Evolutionary conservation across 2,113 vertebrate genomes (phyloP), one percentile per base, ranked within the genome.

Genomic region (Vombatus ursinus): DNA sequence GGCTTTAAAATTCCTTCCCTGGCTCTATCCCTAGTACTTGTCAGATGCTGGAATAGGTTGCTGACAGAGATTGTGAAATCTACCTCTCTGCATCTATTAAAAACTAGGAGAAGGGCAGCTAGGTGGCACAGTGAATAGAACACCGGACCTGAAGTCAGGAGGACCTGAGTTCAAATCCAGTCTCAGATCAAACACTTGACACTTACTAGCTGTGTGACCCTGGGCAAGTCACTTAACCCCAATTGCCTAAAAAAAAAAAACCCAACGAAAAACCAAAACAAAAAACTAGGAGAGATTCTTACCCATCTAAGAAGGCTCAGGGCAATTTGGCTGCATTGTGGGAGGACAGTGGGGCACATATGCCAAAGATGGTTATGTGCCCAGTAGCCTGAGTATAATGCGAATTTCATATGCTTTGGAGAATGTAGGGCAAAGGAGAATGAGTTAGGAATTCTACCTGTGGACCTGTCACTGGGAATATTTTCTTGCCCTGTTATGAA

Each of bases 71-170:
- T n/a, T 28, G 11, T 26, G 28, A 12, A 77, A 77, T 26, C 90
- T 93, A 48, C 57, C 31, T 94, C 68, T 96, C 91, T 61, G 54
- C 25, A 96, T 47, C n/a, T 77, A 26, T 44, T 47, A 90, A 22
- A 25, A 26, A 47, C 28, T 50, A 96, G 44, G 24, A 92, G 47
- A 0, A n/a, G n/a, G n/a, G n/a, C n/a, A n/a, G n/a, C n/a, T n/a
- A n/a, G n/a, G n/a, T n/a, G n/a, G n/a, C n/a, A n/a, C n/a, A n/a
- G n/a, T n/a, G n/a, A n/a, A n/a, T n/a, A n/a, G n/a, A n/a, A n/a
- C n/a, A n/a, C n/a, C n/a, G n/a, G n/a, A n/a, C n/a, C n/a, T n/a
- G n/a, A n/a, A n/a, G n/a, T n/a, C n/a, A n/a, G n/a, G n/a, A n/a
- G n/a, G n/a, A n/a, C n/a, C n/a, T n/a, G n/a, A n/a, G n/a, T n/a